A percentile compares a stretch with the other conserved stretches of the same genome.
Conservation (phyloP, 1,140 invertebrate species). For the Drosophila elegans region DNA sequence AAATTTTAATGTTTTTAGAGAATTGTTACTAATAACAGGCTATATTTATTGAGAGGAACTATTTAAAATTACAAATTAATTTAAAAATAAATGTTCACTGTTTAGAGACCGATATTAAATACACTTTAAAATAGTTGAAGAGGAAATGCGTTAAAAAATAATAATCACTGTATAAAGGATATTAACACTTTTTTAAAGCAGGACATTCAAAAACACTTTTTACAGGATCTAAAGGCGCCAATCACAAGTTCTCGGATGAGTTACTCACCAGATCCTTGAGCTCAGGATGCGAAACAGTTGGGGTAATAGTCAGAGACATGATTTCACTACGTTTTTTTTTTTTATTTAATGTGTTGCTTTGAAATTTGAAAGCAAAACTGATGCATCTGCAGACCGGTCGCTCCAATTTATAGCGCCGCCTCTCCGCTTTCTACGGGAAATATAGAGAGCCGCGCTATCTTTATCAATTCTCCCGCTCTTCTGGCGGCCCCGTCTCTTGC, state of each 20-base stretch:
- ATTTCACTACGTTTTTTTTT: slow-evolving; percentile 15
- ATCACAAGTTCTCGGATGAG: slow-evolving; percentile 4
- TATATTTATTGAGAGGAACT: no score
- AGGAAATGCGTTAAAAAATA: no score
- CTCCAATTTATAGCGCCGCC: slow-evolving; percentile 51
- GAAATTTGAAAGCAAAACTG: slow-evolving; percentile 46
- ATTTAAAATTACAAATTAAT: no score
- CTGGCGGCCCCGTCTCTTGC: slow-evolving; percentile 15
- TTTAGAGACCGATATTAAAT: no score
- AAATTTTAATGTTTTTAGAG: background rate
- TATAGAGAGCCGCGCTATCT: slow-evolving; percentile 23
- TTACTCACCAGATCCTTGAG: slow-evolving; percentile 77
- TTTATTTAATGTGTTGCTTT: slow-evolving; percentile 40
- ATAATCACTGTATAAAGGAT: no score
- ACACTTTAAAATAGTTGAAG: no score
- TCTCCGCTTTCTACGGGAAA: slow-evolving; percentile 45
- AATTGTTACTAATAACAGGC: no score
- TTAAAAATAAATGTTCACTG: no score
- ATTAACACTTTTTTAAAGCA: background rate
- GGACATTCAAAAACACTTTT: background rate
- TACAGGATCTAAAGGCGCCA: slow-evolving; percentile 6
- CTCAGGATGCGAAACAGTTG: slow-evolving; percentile 64
- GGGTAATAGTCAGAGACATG: slow-evolving; percentile 67
- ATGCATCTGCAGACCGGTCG: slow-evolving; percentile 45
- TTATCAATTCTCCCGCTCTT: slow-evolving; percentile 43